phyloP scores from a whole-genome alignment of 2,888 invertebrate species.

The Xylocampa areola region DNA sequence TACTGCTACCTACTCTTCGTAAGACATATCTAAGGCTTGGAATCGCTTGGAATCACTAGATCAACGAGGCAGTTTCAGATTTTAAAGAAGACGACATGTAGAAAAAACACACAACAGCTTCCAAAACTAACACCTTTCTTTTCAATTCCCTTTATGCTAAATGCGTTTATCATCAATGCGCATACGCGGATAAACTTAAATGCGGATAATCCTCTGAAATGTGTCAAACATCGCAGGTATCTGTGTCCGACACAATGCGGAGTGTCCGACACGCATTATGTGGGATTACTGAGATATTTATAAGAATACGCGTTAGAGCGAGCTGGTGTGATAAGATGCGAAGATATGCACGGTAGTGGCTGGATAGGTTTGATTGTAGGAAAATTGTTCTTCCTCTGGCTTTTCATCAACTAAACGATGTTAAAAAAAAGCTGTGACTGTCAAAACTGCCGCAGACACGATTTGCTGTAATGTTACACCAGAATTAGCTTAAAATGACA shows the following conservation, averaged over 20 bases:
- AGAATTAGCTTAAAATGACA: too few relatives aligned
- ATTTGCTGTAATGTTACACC: too few relatives aligned
- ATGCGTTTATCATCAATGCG: conserved; percentile 50
- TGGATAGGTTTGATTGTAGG: not conserved
- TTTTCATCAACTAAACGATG: too few relatives aligned
- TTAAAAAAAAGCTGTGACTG: too few relatives aligned
- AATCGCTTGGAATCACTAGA: too few relatives aligned
- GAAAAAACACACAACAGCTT: conserved; percentile 33
- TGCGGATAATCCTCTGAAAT: conserved; percentile 59
- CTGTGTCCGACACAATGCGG: conserved; percentile 52
- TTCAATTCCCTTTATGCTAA: conserved; percentile 33
- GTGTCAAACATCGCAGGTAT: conserved; percentile 63
- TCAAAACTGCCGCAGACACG: too few relatives aligned
- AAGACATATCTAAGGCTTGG: not conserved
- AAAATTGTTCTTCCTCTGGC: too few relatives aligned
- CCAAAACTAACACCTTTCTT: conserved; percentile 23
- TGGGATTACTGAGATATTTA: conserved; percentile 37
- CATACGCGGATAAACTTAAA: conserved; percentile 51
- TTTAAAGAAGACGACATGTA: not conserved
- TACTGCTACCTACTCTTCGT: too few relatives aligned
- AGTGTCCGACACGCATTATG: conserved; percentile 25
- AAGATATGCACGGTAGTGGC: not conserved
- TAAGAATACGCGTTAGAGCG: conserved; percentile 37
- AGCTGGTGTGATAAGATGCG: conserved; percentile 29
- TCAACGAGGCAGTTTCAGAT: too few relatives aligned